Percentiles rank a stretch among this genome's conserved stretches.
Evolutionary conservation across 2,797 vertebrate genomes (phyloP).

Genomic region (Melanogrammus aeglefinus): DNA sequence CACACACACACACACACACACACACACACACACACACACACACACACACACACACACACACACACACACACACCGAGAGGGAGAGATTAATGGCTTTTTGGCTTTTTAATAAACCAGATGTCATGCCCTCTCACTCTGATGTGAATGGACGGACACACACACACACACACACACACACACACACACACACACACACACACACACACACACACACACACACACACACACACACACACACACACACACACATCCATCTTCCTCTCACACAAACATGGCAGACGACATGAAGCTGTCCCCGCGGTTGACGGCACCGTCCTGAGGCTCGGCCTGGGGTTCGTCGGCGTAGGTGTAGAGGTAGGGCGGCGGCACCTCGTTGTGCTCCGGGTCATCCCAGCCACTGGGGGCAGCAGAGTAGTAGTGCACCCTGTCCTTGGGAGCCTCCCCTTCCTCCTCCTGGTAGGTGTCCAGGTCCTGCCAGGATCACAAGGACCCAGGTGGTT

Average conservation of each 20-base stretch:
- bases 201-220: neutral
- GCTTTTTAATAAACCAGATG: too few species aligned
- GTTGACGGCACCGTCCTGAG: conserved; percentile 31
- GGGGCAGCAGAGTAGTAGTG: conserved; percentile 48
- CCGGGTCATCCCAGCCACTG: conserved; percentile 60
- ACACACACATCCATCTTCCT: too few species aligned
- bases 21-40: too few species aligned
- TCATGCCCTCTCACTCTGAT: too few species aligned
- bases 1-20: too few species aligned
- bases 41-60: too few species aligned
- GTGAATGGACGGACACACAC: too few species aligned
- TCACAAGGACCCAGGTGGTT: neutral
- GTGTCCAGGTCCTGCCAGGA: conserved; percentile 67
- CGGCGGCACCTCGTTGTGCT: conserved; percentile 46
- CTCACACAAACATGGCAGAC: conserved; percentile 72
- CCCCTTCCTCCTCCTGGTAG: conserved; percentile 37
- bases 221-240: too few species aligned
- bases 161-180: neutral
- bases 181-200: neutral
- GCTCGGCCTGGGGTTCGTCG: conserved; percentile 27
- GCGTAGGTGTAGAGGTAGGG: conserved; percentile 51
- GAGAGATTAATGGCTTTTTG: too few species aligned
- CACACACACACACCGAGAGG: too few species aligned
- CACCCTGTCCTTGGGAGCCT: conserved; percentile 18
- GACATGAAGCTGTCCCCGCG: conserved; percentile 76